These are phyloP conservation scores for Typhlichthys subterraneus DNA, from an alignment of 2,797 vertebrate species.

Conservation along the genomic window DNA sequence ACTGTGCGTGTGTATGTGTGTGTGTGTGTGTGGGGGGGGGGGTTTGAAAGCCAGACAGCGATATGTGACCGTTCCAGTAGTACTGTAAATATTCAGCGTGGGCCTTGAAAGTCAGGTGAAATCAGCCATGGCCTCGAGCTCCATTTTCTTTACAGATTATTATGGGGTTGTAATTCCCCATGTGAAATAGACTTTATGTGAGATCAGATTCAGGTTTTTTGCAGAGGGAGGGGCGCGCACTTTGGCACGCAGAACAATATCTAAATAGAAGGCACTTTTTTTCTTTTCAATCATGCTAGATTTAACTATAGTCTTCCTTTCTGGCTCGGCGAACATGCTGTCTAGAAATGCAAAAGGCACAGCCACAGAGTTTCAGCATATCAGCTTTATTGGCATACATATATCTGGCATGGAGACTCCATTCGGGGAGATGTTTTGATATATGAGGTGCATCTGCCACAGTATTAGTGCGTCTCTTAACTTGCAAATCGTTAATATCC, in stretches of 20 bases:
- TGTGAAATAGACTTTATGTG: conserved; percentile 61
- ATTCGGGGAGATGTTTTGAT: conserved; percentile 63
- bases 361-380: conserved; percentile 62
- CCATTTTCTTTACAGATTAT: conserved; percentile 62
- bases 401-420: conserved; percentile 67
- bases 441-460: conserved; percentile 64
- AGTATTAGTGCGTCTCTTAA: conserved; percentile 57
- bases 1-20: conserved; percentile 48
- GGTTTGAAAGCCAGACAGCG: conserved; percentile 55
- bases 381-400: conserved; percentile 68
- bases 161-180: conserved; percentile 61
- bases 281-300: conserved; percentile 72
- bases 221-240: conserved; percentile 45
- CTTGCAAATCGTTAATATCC: conserved; percentile 67
- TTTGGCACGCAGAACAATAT: conserved; percentile 67
- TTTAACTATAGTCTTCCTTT: conserved; percentile 74
- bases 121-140: conserved; percentile 56
- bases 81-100: conserved; percentile 43
- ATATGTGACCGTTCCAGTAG: conserved; percentile 57
- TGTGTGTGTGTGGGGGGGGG: background rate
- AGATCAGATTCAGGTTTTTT: conserved; percentile 67
- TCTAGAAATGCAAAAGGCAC: conserved; percentile 65
- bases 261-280: conserved; percentile 76
- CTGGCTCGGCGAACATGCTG: conserved; percentile 62
- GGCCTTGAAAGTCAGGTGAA: conserved; percentile 51